Evolutionary conservation across 2,797 vertebrate species (phyloP).

Genomic region (Neopelma chrysocephalum): DNA sequence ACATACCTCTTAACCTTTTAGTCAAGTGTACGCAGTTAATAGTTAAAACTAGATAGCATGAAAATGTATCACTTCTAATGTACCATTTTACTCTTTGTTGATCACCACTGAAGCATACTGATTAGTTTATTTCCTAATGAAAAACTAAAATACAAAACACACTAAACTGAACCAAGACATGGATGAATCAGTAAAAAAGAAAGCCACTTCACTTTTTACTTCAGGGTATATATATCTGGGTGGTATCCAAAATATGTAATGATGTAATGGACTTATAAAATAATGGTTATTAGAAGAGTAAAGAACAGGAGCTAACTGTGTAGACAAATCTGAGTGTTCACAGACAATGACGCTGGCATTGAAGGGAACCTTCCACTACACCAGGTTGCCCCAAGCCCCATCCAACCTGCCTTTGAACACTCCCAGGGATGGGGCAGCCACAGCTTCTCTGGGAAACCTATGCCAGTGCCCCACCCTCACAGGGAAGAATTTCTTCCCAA

Average conservation of each 20-base stretch:
- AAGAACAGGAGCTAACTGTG: not conserved
- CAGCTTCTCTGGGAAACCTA: not conserved
- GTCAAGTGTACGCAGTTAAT: not conserved
- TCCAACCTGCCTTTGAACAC: not conserved
- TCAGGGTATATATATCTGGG: not conserved
- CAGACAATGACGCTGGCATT: not conserved
- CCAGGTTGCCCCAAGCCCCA: not conserved
- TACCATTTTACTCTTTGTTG: not conserved
- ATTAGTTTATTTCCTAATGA: slow-evolving; percentile 65
- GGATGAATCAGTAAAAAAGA: slow-evolving; percentile 43
- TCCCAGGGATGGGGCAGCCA: not conserved
- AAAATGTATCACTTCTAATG: slow-evolving; percentile 3
- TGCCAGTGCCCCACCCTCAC: not conserved
- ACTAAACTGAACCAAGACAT: not conserved
- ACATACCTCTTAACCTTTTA: not conserved
- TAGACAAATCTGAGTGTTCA: not conserved
- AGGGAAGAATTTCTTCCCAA: not conserved
- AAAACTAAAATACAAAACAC: slow-evolving; percentile 1
- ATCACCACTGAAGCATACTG: slow-evolving; percentile 16
- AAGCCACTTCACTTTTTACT: slow-evolving; percentile 34
- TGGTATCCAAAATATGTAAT: slow-evolving; percentile 38
- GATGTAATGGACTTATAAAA: slow-evolving; percentile 75
- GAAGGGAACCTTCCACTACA: not conserved
- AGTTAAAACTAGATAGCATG: not conserved
- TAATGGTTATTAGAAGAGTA: slow-evolving; percentile 54